Base-by-base conservation (phyloP, 2,888 invertebrate species). In the Caenorhabditis macrosperma region DNA sequence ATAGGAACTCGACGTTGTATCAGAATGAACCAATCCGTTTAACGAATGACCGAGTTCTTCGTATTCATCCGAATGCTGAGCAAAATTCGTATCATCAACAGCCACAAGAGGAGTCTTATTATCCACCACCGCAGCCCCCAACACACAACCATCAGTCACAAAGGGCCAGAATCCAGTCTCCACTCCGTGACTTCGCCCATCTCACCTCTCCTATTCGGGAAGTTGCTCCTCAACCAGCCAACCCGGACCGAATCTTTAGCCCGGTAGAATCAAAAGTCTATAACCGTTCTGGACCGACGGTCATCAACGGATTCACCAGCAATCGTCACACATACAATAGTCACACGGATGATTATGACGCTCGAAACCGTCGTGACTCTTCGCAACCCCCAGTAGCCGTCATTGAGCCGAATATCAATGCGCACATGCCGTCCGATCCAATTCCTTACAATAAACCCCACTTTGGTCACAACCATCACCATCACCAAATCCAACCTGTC, bases 241-340 rank as follows among this genome's bases (percentile, higher is more conserved):
- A 38, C 55, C 71, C 48, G 12, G 78, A 78, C 28, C n/a, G 72
- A 17, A 60, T 83, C 15, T 83, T 76, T 55, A 74, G 82, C 24
- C 83, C 83, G 20, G 84, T 83, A 9, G 79, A 76, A 38, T 82
- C 82, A 10, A 85, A 83, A 63, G 78, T 82, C 0, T 81, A 68
- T 46, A 76, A 75, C 50, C 61, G 75, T 4, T 52, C 50, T 6
- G 67, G 55, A 12, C 80, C 77, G 33, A 82, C 72, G 52, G 71
- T 78, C 35, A 67, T 83, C 41, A 81, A 85, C 67, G 85, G 85
- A n/a, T 83, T 83, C 69, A 81, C 71, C 15, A 78, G 72, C 28
- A 78, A 78, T 20, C 64, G 74, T 54, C 79, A 78, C 44, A 72
- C 77, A 9, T 78, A 78, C 24, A 79, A 79, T 60, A 75, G 75